Percentiles rank a stretch among this genome's conserved stretches.
These are phyloP conservation scores for Ericerus pela DNA, from an alignment of 1,140 invertebrate genomes.

Conservation along the genomic window DNA sequence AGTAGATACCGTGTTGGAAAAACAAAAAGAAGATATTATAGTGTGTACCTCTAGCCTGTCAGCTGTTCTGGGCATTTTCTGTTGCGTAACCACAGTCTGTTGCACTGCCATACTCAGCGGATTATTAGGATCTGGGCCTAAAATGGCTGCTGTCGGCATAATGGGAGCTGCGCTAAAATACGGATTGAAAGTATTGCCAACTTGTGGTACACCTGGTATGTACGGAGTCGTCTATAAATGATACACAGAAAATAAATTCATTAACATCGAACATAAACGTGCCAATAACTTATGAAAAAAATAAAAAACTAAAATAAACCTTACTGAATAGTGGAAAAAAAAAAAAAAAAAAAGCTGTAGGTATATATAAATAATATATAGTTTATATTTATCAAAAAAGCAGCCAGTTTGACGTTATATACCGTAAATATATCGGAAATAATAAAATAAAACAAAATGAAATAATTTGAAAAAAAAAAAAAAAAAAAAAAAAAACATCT, in stretches of 20 bases:
- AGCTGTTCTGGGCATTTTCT: slow-evolving; percentile 75
- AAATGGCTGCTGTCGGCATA: slow-evolving; percentile 60
- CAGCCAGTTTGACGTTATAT: too few relatives aligned
- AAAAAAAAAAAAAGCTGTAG: neutral
- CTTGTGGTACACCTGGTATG: slow-evolving; percentile 70
- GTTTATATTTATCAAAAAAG: too few relatives aligned
- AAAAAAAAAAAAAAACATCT: too few relatives aligned
- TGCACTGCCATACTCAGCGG: slow-evolving; percentile 57
- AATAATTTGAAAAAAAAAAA: too few relatives aligned
- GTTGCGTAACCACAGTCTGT: slow-evolving; percentile 67
- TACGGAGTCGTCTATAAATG: slow-evolving; percentile 67
- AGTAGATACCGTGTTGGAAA: neutral
- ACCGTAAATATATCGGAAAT: too few relatives aligned
- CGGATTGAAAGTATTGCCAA: slow-evolving; percentile 69
- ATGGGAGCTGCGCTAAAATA: slow-evolving; percentile 73
- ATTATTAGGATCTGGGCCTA: slow-evolving; percentile 62
- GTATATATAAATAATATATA: too few relatives aligned
- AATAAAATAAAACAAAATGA: too few relatives aligned
- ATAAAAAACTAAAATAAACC: neutral
- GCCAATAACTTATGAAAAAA: neutral
- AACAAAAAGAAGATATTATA: neutral
- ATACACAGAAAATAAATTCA: neutral
- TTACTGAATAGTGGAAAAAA: neutral
- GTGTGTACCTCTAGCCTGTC: slow-evolving; percentile 82
- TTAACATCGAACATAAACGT: too few relatives aligned